Evolutionary conservation across 2,888 invertebrate species (phyloP).

Genomic region (Lithophane socia): DNA sequence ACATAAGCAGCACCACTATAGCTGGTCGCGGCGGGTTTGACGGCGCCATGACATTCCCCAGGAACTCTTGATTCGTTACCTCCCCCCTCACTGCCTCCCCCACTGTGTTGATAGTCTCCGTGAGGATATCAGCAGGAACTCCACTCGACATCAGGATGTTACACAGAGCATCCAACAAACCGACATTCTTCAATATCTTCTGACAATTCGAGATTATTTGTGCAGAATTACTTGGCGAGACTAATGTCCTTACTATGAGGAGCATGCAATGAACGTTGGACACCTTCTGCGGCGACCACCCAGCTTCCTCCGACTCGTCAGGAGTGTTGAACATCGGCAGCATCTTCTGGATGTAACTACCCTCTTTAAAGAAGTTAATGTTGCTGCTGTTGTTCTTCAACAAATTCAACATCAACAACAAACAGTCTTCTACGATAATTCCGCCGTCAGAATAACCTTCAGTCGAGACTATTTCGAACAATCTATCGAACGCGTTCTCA

Average conservation of each 20-base stretch:
- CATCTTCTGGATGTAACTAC: slow-evolving; percentile 97
- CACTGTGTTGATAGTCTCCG: slow-evolving; percentile 98
- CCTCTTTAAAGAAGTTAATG: slow-evolving; percentile 99
- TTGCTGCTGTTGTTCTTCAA: slow-evolving; percentile 98
- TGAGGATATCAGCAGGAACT: slow-evolving; percentile 98
- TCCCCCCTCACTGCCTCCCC: slow-evolving; percentile 98
- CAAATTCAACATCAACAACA: slow-evolving; percentile 97
- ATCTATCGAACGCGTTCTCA: slow-evolving; percentile 98
- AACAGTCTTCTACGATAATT: slow-evolving; percentile 99
- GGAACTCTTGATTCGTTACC: slow-evolving; percentile 96
- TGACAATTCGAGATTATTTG: slow-evolving; percentile 96
- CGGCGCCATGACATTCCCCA: slow-evolving; percentile 97
- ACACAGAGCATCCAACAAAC: slow-evolving; percentile 92
- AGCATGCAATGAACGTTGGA: slow-evolving; percentile 98
- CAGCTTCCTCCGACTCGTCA: slow-evolving; percentile 92
- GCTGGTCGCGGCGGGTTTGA: slow-evolving; percentile 98
- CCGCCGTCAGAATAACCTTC: slow-evolving; percentile 98
- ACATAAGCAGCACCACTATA: slow-evolving; percentile 98
- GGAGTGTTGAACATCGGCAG: slow-evolving; percentile 96
- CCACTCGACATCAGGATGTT: slow-evolving; percentile 98
- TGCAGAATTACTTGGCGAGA: slow-evolving; percentile 97
- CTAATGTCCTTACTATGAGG: slow-evolving; percentile 96
- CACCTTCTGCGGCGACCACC: slow-evolving; percentile 98
- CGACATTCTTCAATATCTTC: slow-evolving; percentile 96
- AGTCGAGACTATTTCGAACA: slow-evolving; percentile 97